Evolutionary conservation across 2,113 vertebrate genomes (phyloP), one percentile per base, ranked within the genome.

Genomic region (Oophaga pumilio): DNA sequence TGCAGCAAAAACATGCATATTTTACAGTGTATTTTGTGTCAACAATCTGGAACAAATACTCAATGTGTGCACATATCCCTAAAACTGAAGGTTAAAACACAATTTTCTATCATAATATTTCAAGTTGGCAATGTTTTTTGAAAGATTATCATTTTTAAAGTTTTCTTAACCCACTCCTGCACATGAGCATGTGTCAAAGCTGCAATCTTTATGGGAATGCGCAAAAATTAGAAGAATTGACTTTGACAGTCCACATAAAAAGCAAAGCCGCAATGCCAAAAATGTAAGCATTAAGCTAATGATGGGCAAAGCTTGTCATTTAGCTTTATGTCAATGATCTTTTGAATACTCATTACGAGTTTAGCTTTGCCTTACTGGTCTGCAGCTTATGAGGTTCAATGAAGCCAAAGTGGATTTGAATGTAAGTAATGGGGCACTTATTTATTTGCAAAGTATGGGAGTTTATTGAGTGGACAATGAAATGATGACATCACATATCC

Each of bases 321-420:
- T 43, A 73, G 69, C 17, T 17, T 73, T 73, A 73, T 73, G 43
- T 50, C 28, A 73, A 74, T 50, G 33, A 74, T 50, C 71, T 49
- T 74, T 49, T 74, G 28, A 74, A 49, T 74, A 33, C 50, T 50
- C 43, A 10, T 74, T 50, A 74, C 18, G 9, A 50, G 71, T 50
- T 74, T 22, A 74, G 49, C 50, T 74, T 74, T 74, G 43, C 8
- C 33, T 18, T 22, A 18, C 33, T 74, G 18, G 43, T 73, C 17
- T 73, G 7, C 14, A 9, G 14, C 18, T 73, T 14, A 33, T 10
- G 33, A 2, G 8, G 71, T 74, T 50, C 13, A 20, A 74, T 50
- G 43, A 74, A 50, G 71, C 71, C 43, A 74, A 74, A 74, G 43
- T 74, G 28, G 18, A 74, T 20, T 50, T 74, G 17, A 74, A 74